Base-by-base conservation (phyloP, 2,888 invertebrate genomes). In the Calliphora vomitoria region DNA sequence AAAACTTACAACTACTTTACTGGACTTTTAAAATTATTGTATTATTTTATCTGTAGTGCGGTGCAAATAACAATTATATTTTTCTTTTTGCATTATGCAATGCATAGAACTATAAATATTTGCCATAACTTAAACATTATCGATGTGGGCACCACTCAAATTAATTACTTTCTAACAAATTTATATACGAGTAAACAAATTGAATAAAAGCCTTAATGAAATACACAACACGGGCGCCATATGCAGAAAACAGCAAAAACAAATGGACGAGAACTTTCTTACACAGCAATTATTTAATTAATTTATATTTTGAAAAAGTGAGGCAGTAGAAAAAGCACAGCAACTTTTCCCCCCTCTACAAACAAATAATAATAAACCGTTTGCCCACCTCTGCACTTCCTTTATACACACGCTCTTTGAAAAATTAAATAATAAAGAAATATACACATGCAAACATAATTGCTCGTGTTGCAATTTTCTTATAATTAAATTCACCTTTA, bases 161-260 rank as follows among this genome's bases (percentile, higher is more conserved):
- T 53, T 64, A 76, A 76, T 76, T 64, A 76, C 50, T 64, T 76
- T 64, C 35, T 64, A 76, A 64, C 38, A 20, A 38, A 50, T 38
- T 18, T 8, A 35, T 47, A 31, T 4, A 74, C 35, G 18, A 50
- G 47, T 50, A 50, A 62, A 75, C 75, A 75, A 64, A 50, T 64
- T 64, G n/a, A 64, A 53, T 47, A 44, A 44, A 13, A 13, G 25
- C 18, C 13, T 47, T 4, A 72, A 75, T 64, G 5, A 64, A 76
- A 53, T 10, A 47, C 6, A 75, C 2, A 47, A 60, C 44, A 62
- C 25, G 25, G 18, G n/a, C 47, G 38, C 25, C 47, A 3, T 18
- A 47, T 64, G 50, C 64, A 64, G 50, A 18, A 62, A 35, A 64
- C 55, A 15, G 55, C 55, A 72, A 72, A 55, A 72, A n/a, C 38